Conservation (phyloP, 2,113 vertebrate genomes). For the Corydoras sp. region DNA sequence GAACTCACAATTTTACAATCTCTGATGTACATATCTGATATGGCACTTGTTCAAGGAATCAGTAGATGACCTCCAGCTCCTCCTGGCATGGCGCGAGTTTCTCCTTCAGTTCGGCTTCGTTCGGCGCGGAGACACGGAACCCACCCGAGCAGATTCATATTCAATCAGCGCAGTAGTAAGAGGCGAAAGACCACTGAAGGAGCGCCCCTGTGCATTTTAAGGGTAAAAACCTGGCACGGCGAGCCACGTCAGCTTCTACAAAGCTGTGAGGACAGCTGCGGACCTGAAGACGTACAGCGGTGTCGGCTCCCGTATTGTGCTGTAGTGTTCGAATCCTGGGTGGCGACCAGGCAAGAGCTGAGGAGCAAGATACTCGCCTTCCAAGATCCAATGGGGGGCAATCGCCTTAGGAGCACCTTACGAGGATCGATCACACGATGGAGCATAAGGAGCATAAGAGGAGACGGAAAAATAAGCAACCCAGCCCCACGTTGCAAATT, state of each 20-base stretch:
- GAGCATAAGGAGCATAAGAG: too few species aligned
- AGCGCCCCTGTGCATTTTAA: slow-evolving; percentile 3
- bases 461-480: too few species aligned
- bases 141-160: slow-evolving; percentile 7
- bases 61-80: slow-evolving; percentile 24
- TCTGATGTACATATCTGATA: slow-evolving; percentile 44
- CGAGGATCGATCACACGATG: too few species aligned
- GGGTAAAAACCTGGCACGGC: slow-evolving; percentile 7
- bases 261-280: neutral
- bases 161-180: slow-evolving; percentile 16
- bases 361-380: too few species aligned
- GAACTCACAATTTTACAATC: slow-evolving; percentile 26
- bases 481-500: too few species aligned
- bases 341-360: slow-evolving; percentile 25
- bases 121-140: slow-evolving; percentile 3
- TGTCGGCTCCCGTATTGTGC: slow-evolving; percentile 43
- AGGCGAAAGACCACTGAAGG: neutral
- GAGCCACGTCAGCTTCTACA: slow-evolving; percentile 3
- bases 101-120: neutral
- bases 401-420: too few species aligned
- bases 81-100: neutral
- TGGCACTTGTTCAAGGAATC: slow-evolving; percentile 39
- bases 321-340: slow-evolving; percentile 54
- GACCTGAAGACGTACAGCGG: slow-evolving; percentile 36
- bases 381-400: too few species aligned